Base-by-base conservation (phyloP, 2,113 vertebrate species). In the Syngnathus floridae region DNA sequence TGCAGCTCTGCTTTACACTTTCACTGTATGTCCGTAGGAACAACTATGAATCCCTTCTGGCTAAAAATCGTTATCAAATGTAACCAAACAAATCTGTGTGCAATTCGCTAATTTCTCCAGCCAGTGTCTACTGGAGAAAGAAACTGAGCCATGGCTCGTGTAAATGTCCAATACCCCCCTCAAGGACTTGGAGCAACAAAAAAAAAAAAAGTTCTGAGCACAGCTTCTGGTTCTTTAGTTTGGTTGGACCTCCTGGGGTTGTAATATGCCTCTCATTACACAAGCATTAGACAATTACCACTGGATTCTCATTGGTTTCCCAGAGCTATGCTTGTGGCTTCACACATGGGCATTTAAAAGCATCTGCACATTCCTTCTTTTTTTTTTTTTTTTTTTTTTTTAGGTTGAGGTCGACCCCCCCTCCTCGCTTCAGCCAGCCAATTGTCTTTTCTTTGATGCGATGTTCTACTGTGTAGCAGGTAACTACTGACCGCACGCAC, bases 231-330 rank as follows among this genome's bases (percentile, higher is more conserved):
- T 73, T 78, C 84, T 85, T 87, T 83, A 66, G 86, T 80, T 74
- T 71, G 73, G 67, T 70, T 46, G 71, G 80, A 78, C 87, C 82
- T 86, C 86, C 87, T 78, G 78, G 76, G 81, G 82, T 83, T 82
- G 71, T 85, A 87, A 88, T 86, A 83, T 80, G 79, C 82, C 79
- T 87, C 84, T 85, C 86, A 87, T 90, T 87, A 89, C 83, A 88
- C 81, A 79, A 73, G 80, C 80, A 87, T 88, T 87, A 84, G 82
- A 81, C 82, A 87, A 87, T 89, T 87, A 88, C 80, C 86, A 86
- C 75, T 87, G 82, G 76, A 83, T 84, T 85, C 77, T 82, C 78
- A 78, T 67, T 74, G 82, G 77, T 75, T 83, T 81, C 72, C 74
- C 68, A 67, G 81, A 83, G 79, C 85, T 79, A 69, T 77, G 82